These are phyloP conservation scores for Oenanthe melanoleuca DNA, from an alignment of 2,113 vertebrate genomes.

Conservation along the genomic window DNA sequence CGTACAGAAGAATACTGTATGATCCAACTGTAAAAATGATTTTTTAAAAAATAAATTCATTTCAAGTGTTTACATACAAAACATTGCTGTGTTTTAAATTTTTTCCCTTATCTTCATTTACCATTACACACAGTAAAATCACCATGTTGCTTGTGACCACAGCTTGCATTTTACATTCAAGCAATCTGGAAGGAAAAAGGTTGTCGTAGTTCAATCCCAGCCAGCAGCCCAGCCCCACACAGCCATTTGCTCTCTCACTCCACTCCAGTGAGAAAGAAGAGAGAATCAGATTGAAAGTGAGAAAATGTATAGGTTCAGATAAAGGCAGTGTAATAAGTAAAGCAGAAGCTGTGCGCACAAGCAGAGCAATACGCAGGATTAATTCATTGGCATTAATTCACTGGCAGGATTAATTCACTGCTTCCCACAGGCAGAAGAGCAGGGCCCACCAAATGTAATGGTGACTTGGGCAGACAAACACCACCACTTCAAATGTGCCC, in stretches of 20 bases:
- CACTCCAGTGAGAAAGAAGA: neutral
- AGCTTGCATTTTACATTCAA: neutral
- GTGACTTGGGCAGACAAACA: neutral
- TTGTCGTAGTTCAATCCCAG: neutral
- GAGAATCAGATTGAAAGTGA: neutral
- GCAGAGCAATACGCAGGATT: neutral
- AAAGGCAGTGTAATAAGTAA: neutral
- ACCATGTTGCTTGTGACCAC: neutral
- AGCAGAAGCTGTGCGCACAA: neutral
- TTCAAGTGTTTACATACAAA: constrained; percentile 59
- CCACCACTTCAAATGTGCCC: rapidly evolving
- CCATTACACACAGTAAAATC: neutral
- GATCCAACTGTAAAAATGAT: constrained; percentile 59
- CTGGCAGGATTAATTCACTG: neutral
- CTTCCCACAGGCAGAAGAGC: rapidly evolving
- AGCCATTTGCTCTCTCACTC: rapidly evolving
- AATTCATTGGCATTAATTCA: too few species aligned
- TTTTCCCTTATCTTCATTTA: neutral
- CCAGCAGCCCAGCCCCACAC: neutral
- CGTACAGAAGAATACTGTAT: constrained; percentile 47
- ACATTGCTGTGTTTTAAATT: neutral
- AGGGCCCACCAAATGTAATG: rapidly evolving
- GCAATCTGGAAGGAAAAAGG: neutral
- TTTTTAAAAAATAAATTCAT: constrained; percentile 72
- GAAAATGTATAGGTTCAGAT: neutral